Base-by-base conservation (phyloP, 2,888 invertebrate genomes). In the Lasioglossum vierecki region DNA sequence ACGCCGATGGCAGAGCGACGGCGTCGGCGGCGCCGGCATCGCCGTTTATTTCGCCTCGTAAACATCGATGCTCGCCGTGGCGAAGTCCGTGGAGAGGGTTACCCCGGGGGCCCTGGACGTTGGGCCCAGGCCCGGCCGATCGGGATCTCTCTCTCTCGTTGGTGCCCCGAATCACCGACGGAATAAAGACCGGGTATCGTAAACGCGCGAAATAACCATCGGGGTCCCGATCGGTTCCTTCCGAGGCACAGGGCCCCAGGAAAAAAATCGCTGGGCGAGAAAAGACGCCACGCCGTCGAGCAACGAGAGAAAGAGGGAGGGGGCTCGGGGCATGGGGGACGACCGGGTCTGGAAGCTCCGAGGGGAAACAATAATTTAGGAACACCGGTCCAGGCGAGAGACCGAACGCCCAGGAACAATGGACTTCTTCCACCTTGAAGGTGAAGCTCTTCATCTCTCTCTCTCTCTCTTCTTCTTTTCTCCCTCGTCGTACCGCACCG, bases 41-140 rank as follows among this genome's bases (percentile, higher is more conserved):
- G 92, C 91, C 93, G 90, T 94, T 94, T 92, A 92, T 93, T 93
- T 90, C 92, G 92, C 92, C 93, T 94, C 94, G 93, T 94, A 93
- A 94, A 94, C 93, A 94, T 93, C 93, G 93, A 93, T 92, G 90
- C 92, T 35, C 90, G 72, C 82, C 86, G 78, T 75, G 75, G 68
- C 22, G 77, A 71, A 71, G 57, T 71, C n/a, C 41, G 22, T 15
- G 18, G 30, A 63, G 30, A 26, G 30, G 63, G 57, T 9, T 35
- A 35, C 57, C 57, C 57, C 26, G 26, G 26, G 60, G 63, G 11
- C 63, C 63, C 63, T 6, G 13, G 26, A 57, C n/a, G 26, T 60
- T 15, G 26, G 60, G 60, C 39, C 26, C 44, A 35, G 30, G 30
- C 22, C 8, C 18, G 66, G 22, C 26, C 30, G 13, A 30, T 30